Evolutionary conservation across 2,113 vertebrate species (phyloP).

Genomic region (Eulacestoma nigropectus): DNA sequence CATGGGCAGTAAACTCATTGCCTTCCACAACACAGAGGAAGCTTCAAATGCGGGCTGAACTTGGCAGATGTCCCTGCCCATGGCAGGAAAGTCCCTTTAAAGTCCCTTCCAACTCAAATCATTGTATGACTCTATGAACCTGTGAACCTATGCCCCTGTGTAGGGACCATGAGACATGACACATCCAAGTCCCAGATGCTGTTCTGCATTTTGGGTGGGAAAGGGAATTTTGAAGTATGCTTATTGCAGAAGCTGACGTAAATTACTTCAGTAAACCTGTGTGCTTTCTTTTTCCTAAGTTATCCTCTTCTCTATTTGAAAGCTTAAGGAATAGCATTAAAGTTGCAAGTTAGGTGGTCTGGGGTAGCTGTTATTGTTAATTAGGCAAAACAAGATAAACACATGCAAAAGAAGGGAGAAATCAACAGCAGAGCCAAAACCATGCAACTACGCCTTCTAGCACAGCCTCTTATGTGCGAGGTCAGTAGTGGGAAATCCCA

Average conservation of each 20-base stretch:
- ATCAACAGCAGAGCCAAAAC: not conserved
- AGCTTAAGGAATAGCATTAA: not conserved
- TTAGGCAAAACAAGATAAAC: not conserved
- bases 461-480: fast-evolving
- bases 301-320: not conserved
- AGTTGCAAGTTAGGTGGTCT: not conserved
- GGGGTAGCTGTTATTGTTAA: not conserved
- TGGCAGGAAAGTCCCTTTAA: not conserved
- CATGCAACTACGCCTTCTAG: not conserved
- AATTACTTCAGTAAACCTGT: not conserved
- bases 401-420: not conserved
- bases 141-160: not conserved
- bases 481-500: not conserved
- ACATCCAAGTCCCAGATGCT: not conserved
- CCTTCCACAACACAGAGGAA: not conserved
- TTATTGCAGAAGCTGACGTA: not conserved
- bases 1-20: not conserved
- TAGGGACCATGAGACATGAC: not conserved
- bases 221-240: not conserved
- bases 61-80: not conserved
- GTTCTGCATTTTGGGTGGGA: not conserved
- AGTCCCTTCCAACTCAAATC: not conserved
- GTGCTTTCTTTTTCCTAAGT: not conserved
- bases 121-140: not conserved
- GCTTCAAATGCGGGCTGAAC: not conserved